Evolutionary conservation across 2,797 vertebrate species (phyloP).

Genomic region (Coluber constrictor): DNA sequence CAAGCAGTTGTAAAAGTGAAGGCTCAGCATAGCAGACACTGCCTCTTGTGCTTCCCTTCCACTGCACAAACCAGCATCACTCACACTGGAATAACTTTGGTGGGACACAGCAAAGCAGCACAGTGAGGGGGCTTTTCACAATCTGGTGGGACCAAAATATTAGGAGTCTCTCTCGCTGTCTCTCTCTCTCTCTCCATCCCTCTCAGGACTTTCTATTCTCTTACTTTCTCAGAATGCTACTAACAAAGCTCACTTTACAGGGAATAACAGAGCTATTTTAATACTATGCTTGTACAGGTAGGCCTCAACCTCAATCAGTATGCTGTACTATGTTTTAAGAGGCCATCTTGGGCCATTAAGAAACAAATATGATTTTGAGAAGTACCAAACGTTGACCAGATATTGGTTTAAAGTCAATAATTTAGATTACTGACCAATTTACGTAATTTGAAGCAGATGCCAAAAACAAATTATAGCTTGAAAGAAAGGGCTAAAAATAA

Average conservation of each 20-base stretch:
- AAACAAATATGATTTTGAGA: background rate
- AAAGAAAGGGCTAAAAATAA: background rate
- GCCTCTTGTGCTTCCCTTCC: background rate
- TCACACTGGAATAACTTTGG: background rate
- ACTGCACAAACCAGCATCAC: background rate
- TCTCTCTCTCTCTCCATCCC: accelerated
- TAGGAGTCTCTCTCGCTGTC: too few species aligned
- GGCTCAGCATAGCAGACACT: background rate
- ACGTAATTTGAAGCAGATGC: background rate
- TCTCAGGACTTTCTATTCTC: background rate
- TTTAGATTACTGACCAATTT: background rate
- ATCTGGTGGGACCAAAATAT: background rate
- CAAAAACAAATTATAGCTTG: background rate
- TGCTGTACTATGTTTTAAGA: background rate
- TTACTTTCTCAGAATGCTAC: background rate
- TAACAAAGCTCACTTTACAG: background rate
- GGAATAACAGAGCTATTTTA: background rate
- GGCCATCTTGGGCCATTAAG: background rate
- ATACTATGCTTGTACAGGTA: background rate
- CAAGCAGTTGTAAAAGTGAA: slow-evolving; percentile 13
- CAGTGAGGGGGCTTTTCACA: background rate
- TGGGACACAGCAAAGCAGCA: background rate
- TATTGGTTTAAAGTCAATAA: background rate
- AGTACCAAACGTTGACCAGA: background rate
- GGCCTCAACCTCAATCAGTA: background rate